These are phyloP conservation scores for Camponotus floridanus DNA, from an alignment of 1,140 invertebrate species.

Conservation along the genomic window DNA sequence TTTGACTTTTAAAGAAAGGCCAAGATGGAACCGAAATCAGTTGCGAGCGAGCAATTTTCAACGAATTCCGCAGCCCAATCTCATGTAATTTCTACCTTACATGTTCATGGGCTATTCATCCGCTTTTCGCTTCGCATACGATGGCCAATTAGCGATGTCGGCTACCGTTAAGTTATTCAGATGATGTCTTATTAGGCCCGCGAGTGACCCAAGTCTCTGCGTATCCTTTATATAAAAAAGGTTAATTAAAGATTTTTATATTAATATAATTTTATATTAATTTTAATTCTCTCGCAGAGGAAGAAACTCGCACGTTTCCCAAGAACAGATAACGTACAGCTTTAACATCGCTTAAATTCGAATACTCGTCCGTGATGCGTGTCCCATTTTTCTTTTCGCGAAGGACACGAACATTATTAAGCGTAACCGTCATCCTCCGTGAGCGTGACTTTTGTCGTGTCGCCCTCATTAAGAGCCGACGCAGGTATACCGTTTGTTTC, in stretches of 20 bases:
- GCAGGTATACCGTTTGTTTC: slow-evolving; percentile 58
- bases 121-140: background rate
- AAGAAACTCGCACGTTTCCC: background rate
- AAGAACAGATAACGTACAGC: background rate
- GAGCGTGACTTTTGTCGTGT: slow-evolving; percentile 50
- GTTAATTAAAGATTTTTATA: background rate
- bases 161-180: slow-evolving; percentile 58
- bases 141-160: background rate
- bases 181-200: slow-evolving; percentile 23
- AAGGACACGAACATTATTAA: slow-evolving; percentile 33
- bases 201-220: background rate
- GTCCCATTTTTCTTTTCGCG: slow-evolving; percentile 20
- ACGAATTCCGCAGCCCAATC: slow-evolving; percentile 23
- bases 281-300: background rate
- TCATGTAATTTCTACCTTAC: slow-evolving; percentile 11
- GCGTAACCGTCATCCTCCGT: background rate
- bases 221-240: background rate
- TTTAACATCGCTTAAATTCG: background rate
- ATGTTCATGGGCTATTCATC: background rate
- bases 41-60: slow-evolving; percentile 2
- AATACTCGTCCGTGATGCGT: background rate
- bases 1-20: background rate
- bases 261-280: background rate
- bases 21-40: background rate
- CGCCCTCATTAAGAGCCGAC: slow-evolving; percentile 17